A percentile compares a stretch with the other conserved stretches of the same genome.
phyloP scores from a whole-genome alignment of 2,888 invertebrate species.

The Euplagia quadripunctaria region DNA sequence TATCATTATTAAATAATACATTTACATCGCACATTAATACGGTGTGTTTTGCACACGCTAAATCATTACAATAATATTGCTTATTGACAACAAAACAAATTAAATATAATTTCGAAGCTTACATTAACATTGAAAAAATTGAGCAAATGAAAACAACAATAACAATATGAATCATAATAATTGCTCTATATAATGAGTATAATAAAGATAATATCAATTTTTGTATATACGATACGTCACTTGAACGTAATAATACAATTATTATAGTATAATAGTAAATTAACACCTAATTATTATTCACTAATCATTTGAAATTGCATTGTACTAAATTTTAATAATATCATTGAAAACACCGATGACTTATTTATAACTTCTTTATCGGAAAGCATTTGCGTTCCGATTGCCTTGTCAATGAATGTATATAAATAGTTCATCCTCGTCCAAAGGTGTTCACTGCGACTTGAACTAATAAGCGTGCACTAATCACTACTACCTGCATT shows the following conservation, averaged over 20 bases:
- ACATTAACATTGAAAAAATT: slow-evolving; percentile 82
- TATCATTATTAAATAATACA: slow-evolving; percentile 24
- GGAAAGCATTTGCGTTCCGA: slow-evolving; percentile 71
- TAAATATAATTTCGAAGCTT: slow-evolving; percentile 74
- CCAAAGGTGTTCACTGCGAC: slow-evolving; percentile 19
- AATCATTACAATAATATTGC: slow-evolving; percentile 53
- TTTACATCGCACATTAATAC: slow-evolving; percentile 32
- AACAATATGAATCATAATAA: slow-evolving; percentile 78
- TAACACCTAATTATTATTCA: slow-evolving; percentile 63
- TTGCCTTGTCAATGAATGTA: slow-evolving; percentile 52
- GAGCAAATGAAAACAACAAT: slow-evolving; percentile 86
- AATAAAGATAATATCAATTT: slow-evolving; percentile 72
- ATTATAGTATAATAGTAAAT: slow-evolving; percentile 62
- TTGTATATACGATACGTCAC: slow-evolving; percentile 70
- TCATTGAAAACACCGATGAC: slow-evolving; percentile 76
- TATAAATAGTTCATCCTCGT: slow-evolving; percentile 22
- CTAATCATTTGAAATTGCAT: slow-evolving; percentile 76
- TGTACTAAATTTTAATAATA: slow-evolving; percentile 77
- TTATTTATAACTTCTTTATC: slow-evolving; percentile 59
- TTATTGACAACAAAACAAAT: slow-evolving; percentile 67
- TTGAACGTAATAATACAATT: slow-evolving; percentile 57
- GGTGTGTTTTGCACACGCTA: slow-evolving; percentile 43
- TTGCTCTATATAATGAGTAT: slow-evolving; percentile 78
- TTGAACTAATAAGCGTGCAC: slow-evolving; percentile 61
- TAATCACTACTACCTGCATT: slow-evolving; percentile 57